Conservation (phyloP, 2,113 vertebrate species). For the Dendropsophus ebraccatus region DNA sequence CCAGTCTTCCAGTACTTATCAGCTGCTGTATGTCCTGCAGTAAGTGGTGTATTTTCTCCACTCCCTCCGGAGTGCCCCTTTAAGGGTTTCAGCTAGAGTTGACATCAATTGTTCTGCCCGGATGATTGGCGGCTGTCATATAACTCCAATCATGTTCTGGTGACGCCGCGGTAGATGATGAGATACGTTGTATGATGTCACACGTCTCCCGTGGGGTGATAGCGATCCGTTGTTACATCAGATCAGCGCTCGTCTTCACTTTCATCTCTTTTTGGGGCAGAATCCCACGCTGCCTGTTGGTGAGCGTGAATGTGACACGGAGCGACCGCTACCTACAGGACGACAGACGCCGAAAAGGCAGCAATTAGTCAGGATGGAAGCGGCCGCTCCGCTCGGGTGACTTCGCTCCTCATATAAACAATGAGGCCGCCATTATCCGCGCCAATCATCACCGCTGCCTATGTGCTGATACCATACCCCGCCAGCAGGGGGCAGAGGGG, state of each 20-base stretch:
- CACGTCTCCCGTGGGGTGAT: neutral
- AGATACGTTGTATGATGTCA: neutral
- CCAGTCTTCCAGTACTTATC: too few species aligned
- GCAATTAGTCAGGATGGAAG: constrained; percentile 33
- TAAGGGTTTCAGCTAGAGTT: too few species aligned
- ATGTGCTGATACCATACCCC: neutral
- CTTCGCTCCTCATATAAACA: neutral
- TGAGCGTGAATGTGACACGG: constrained; percentile 39
- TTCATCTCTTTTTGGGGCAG: too few species aligned
- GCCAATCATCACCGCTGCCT: neutral
- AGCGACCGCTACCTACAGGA: constrained; percentile 23
- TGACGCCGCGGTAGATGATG: too few species aligned
- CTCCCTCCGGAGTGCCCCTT: too few species aligned
- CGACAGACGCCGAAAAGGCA: neutral
- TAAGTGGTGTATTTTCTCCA: too few species aligned
- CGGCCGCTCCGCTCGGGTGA: neutral
- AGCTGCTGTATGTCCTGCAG: too few species aligned
- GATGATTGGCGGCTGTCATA: too few species aligned
- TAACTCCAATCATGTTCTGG: too few species aligned
- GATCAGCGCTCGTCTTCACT: constrained; percentile 34
- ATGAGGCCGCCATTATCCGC: neutral
- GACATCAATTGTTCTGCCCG: too few species aligned
- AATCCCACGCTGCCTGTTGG: constrained; percentile 49
- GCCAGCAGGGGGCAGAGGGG: neutral
- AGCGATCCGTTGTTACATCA: constrained; percentile 12